Conservation (phyloP, 2,797 vertebrate genomes). For the Myotis findleyi region DNA sequence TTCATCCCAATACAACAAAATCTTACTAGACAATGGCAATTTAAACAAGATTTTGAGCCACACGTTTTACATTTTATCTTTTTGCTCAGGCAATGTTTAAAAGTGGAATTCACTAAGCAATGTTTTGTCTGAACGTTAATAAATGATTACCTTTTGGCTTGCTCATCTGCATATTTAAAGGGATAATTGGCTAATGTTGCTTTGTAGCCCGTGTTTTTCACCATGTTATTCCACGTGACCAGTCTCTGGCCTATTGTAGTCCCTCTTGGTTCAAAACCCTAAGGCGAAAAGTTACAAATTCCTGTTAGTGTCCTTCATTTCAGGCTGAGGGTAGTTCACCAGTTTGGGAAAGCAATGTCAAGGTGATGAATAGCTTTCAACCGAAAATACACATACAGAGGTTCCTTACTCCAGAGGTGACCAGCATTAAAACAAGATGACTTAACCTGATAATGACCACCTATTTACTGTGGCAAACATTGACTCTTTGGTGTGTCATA, state of each 20-base stretch:
- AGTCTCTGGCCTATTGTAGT: slow-evolving; percentile 97
- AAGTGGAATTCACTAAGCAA: not conserved
- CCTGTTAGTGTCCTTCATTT: slow-evolving; percentile 72
- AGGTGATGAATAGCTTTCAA: slow-evolving; percentile 76
- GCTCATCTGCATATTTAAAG: slow-evolving; percentile 98
- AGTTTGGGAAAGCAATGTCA: slow-evolving; percentile 58
- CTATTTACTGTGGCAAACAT: not conserved
- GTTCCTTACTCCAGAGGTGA: slow-evolving; percentile 61
- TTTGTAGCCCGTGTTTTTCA: slow-evolving; percentile 99
- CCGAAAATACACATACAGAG: slow-evolving; percentile 50
- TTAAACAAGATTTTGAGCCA: not conserved
- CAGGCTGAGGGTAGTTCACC: slow-evolving; percentile 13
- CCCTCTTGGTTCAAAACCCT: slow-evolving; percentile 99
- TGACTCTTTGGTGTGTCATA: slow-evolving; percentile 56
- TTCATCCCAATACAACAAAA: not conserved
- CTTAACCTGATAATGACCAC: slow-evolving; percentile 58
- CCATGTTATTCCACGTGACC: slow-evolving; percentile 99
- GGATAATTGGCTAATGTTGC: slow-evolving; percentile 98
- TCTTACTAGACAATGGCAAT: not conserved
- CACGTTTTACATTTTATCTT: not conserved
- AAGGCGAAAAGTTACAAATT: slow-evolving; percentile 71
- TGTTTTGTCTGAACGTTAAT: not conserved
- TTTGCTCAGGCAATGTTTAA: not conserved
- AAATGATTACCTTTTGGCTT: slow-evolving; percentile 94
- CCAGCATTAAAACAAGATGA: slow-evolving; percentile 67